These are phyloP conservation scores for Drosophila monieri DNA, from an alignment of 2,888 invertebrate genomes.

Conservation along the genomic window DNA sequence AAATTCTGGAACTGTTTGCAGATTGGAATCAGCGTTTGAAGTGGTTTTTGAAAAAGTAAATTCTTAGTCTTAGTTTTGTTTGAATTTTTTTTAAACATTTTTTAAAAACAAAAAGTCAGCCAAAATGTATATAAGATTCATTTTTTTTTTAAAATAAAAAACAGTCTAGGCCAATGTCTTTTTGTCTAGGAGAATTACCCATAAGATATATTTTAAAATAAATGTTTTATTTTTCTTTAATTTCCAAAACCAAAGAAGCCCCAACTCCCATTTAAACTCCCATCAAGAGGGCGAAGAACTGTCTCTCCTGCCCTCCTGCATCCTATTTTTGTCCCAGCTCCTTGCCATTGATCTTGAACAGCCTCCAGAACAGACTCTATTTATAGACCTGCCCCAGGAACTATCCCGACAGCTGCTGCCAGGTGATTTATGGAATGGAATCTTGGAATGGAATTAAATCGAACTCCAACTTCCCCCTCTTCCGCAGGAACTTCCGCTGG, in stretches of 20 bases:
- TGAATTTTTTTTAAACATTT: too few species aligned
- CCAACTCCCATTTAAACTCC: background rate
- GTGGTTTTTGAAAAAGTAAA: too few species aligned
- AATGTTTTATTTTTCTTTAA: conserved; percentile 1
- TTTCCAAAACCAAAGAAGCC: conserved; percentile 25
- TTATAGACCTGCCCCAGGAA: background rate
- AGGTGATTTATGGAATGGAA: conserved; percentile 14
- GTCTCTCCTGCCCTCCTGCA: background rate
- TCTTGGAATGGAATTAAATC: background rate
- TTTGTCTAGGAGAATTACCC: too few species aligned
- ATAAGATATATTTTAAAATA: too few species aligned
- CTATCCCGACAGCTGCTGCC: background rate
- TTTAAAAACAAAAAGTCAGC: too few species aligned
- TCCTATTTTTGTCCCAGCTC: conserved; percentile 18
- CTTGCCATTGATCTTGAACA: conserved; percentile 27
- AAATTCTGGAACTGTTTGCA: too few species aligned
- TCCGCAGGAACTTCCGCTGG: background rate
- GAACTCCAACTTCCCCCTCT: background rate
- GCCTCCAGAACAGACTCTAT: background rate
- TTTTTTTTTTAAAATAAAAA: too few species aligned
- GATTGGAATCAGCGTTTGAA: too few species aligned
- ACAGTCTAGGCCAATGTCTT: too few species aligned
- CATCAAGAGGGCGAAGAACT: conserved; percentile 7
- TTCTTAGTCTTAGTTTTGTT: too few species aligned
- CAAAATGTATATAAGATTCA: too few species aligned